phyloP scores from a whole-genome alignment of 2,797 vertebrate genomes.

The Tinamus major region DNA sequence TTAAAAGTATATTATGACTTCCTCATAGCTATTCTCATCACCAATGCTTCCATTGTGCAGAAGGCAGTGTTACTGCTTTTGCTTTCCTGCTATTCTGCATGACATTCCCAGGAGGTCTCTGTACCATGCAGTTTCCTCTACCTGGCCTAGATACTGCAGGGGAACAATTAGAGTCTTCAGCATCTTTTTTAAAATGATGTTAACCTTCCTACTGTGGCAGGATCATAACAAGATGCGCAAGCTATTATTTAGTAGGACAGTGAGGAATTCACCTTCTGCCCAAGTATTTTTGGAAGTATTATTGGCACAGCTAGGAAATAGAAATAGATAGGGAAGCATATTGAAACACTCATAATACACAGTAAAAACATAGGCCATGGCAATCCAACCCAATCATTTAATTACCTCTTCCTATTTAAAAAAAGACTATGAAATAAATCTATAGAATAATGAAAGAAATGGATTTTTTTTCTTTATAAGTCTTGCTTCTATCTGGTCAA shows the following conservation, averaged over 20 bases:
- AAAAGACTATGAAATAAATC: not conserved
- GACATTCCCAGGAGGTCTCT: conserved; percentile 4
- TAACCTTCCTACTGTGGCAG: not conserved
- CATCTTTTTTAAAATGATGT: not conserved
- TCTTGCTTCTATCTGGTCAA: not conserved
- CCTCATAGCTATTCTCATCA: fast-evolving
- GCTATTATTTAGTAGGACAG: conserved; percentile 2
- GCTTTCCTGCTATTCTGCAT: conserved; percentile 19
- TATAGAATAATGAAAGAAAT: not conserved
- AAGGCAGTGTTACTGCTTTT: not conserved
- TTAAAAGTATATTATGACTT: not conserved
- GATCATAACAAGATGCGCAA: not conserved
- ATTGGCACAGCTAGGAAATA: conserved; percentile 22
- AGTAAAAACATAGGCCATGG: not conserved
- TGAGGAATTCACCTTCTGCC: not conserved
- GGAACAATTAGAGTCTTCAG: not conserved
- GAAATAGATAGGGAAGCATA: not conserved
- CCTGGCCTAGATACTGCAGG: conserved; percentile 30
- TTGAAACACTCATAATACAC: not conserved
- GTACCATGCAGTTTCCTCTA: not conserved
- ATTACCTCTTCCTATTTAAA: not conserved
- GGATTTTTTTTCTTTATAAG: not conserved
- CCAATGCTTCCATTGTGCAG: not conserved
- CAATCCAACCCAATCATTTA: conserved; percentile 1
- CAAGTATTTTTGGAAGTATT: conserved; percentile 47